A percentile compares a stretch with the other conserved stretches of the same genome.
phyloP scores from a whole-genome alignment of 2,888 invertebrate genomes.

The Nyleta sp. region DNA sequence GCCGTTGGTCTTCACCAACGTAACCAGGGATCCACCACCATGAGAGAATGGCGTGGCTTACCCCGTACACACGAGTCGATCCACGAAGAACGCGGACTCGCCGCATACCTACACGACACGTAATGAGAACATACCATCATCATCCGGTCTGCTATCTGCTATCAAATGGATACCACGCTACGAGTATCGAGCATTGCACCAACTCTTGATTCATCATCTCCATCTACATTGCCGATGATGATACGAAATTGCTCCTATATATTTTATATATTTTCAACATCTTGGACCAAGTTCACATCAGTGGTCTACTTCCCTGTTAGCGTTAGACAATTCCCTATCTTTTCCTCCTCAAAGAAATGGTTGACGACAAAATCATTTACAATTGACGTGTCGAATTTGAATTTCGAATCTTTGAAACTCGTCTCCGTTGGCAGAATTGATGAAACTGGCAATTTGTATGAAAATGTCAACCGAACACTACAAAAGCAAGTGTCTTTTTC shows the following conservation, averaged over 20 bases:
- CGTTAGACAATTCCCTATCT: no score
- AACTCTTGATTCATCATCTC: conserved; percentile 58
- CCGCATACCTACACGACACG: conserved; percentile 81
- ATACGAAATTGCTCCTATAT: conserved; percentile 50
- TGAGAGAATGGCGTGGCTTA: conserved; percentile 62
- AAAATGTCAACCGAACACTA: no score
- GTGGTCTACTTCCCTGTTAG: neutral
- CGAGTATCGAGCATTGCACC: conserved; percentile 66
- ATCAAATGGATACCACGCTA: conserved; percentile 77
- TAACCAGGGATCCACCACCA: conserved; percentile 69
- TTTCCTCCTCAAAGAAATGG: no score
- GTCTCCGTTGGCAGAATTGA: no score
- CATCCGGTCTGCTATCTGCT: conserved; percentile 78
- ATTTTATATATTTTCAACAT: conserved; percentile 41
- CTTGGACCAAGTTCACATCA: neutral
- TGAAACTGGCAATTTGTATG: no score
- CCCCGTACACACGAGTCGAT: conserved; percentile 53
- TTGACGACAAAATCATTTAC: no score
- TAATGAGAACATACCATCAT: conserved; percentile 82
- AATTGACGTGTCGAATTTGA: no score
- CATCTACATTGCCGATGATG: conserved; percentile 51
- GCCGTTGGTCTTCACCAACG: conserved; percentile 49
- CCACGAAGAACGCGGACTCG: conserved; percentile 72
- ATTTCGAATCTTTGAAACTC: no score
- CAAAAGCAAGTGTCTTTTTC: no score